Conservation (phyloP, 2,888 invertebrate species). For the Drosophila vallismaia region DNA sequence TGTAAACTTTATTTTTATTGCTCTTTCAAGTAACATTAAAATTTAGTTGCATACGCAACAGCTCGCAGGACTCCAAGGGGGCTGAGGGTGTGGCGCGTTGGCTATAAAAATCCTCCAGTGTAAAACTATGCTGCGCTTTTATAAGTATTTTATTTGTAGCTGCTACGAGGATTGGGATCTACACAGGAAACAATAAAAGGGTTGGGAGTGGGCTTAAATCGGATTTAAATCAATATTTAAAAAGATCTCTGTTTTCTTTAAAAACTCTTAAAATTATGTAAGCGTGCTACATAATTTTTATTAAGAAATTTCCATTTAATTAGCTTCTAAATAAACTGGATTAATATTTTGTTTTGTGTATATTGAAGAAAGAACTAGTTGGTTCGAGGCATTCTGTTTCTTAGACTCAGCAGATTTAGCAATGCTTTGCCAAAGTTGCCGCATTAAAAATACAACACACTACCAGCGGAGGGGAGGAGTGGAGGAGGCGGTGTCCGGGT, state of each 20-base stretch:
- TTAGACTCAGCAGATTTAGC: conserved; percentile 78
- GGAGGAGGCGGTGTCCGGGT: conserved; percentile 7
- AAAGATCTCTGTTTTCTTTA: too few species aligned
- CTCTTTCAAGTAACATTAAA: conserved; percentile 79
- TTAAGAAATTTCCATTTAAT: neutral
- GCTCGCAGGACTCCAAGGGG: neutral
- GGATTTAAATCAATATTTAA: too few species aligned
- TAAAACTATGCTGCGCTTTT: conserved; percentile 71
- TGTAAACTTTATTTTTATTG: conserved; percentile 76
- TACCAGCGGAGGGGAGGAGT: conserved; percentile 1
- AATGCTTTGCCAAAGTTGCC: conserved; percentile 75
- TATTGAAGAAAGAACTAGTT: neutral
- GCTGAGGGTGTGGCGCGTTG: conserved; percentile 12
- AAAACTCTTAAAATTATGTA: too few species aligned
- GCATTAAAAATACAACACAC: conserved; percentile 72
- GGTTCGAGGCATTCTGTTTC: conserved; percentile 50
- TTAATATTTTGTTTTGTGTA: neutral
- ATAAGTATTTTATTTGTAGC: conserved; percentile 69
- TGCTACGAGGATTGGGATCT: conserved; percentile 22
- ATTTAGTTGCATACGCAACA: conserved; percentile 68
- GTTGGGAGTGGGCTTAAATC: too few species aligned
- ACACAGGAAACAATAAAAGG: neutral
- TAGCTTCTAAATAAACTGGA: neutral
- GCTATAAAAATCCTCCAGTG: conserved; percentile 64
- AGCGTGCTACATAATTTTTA: too few species aligned